Conservation (phyloP, 2,888 invertebrate genomes). For the Halictus quadricinctus region DNA sequence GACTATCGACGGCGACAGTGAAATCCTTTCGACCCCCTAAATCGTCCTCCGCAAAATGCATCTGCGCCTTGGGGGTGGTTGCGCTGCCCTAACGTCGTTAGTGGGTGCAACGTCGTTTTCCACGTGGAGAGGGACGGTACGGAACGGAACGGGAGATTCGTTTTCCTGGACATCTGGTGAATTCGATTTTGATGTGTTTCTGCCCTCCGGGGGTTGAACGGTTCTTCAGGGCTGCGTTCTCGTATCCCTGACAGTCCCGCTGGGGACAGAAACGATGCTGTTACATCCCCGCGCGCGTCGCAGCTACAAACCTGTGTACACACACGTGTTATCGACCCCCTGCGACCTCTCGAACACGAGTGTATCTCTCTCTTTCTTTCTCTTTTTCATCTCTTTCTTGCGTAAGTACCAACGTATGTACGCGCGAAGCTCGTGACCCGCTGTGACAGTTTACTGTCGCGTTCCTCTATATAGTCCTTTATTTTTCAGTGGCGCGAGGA, state of each 20-base stretch:
- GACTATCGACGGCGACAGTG: conserved; percentile 42
- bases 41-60: conserved; percentile 61
- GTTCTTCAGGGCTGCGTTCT: conserved; percentile 56
- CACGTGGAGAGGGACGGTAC: conserved; percentile 35
- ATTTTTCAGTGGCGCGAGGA: conserved; percentile 24
- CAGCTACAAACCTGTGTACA: conserved; percentile 55
- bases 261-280: conserved; percentile 68
- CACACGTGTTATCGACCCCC: conserved; percentile 54
- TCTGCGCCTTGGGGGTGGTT: conserved; percentile 63
- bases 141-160: conserved; percentile 65
- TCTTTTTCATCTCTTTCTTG: background rate
- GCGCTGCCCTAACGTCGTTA: conserved; percentile 75
- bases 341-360: conserved; percentile 35
- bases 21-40: conserved; percentile 55
- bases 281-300: conserved; percentile 61
- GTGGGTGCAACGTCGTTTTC: conserved; percentile 64
- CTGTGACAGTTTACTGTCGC: conserved; percentile 52
- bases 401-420: conserved; percentile 40
- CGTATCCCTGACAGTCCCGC: conserved; percentile 71
- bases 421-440: conserved; percentile 31
- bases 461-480: conserved; percentile 18
- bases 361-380: conserved; percentile 19
- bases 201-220: conserved; percentile 72
- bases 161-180: conserved; percentile 81
- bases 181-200: conserved; percentile 82